Evolutionary conservation across 2,113 vertebrate species (phyloP), one percentile per base, ranked within the genome.

Genomic region (Phrynosoma platyrhinos): DNA sequence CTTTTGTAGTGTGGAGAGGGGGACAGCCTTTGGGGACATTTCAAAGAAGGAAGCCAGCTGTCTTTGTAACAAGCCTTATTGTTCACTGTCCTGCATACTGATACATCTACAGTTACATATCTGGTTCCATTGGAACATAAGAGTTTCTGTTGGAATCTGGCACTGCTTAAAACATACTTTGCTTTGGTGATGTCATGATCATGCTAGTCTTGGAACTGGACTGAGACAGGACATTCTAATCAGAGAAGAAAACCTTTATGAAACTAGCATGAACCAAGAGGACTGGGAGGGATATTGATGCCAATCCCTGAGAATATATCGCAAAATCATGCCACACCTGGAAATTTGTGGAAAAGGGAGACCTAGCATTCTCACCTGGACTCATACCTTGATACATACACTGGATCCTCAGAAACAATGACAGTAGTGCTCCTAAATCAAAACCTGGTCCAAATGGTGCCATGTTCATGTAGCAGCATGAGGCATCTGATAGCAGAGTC

Each of bases 51-150:
- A 30, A 77, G 55, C 74, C 74, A 77, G 36, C 84, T 85, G 84
- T 64, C 77, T 58, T 77, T 23, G 32, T 62, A 77, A 58, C 55
- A 85, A 64, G 74, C 25, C 55, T 77, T 85, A 42, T 85, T 77
- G 74, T 77, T 77, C 23, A 25, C 72, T 77, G 32, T 36, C 55
- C 55, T 77, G 53, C 72, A 74, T n/a, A 27, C 72, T 42, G 23
- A 8, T 36, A 3, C 55, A 85, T 30, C 47, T 58, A 13, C 18
- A 32, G 13, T n/a, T 64, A 27, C 32, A 47, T 7, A 5, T 42
- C 13, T 47, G 25, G 9, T 23, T 75, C 8, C 36, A 40, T 25
- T 23, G 32, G 25, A 13, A 27, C 53, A 78, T 16, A 85, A 47
- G 14, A 0, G 1, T 42, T 64, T 27, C 9, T 25, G 30, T 42